Percentiles rank a stretch among this genome's conserved stretches.
These are phyloP conservation scores for Hypercompe scribonia DNA, from an alignment of 2,888 invertebrate species.

Conservation along the genomic window DNA sequence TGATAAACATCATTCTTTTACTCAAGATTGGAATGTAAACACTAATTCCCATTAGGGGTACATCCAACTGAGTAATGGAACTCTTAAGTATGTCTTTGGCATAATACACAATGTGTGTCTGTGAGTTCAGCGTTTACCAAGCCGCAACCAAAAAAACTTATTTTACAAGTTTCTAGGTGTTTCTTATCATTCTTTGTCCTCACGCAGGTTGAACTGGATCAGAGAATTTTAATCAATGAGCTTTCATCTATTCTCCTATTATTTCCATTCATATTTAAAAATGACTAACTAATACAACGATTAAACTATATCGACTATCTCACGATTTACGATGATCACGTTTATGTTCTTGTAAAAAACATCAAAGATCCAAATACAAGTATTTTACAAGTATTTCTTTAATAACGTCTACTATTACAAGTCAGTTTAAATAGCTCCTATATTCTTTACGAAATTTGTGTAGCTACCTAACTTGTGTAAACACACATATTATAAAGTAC, in stretches of 20 bases:
- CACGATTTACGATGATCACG: not conserved
- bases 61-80: conserved; percentile 42
- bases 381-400: not conserved
- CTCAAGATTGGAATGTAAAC: conserved; percentile 47
- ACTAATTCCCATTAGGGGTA: conserved; percentile 47
- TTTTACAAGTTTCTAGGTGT: not conserved
- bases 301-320: too few relatives aligned
- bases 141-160: not conserved
- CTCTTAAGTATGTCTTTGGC: conserved; percentile 36
- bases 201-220: not conserved
- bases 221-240: not conserved
- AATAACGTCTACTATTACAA: not conserved
- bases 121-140: conserved; percentile 8
- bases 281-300: too few relatives aligned
- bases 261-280: not conserved
- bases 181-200: not conserved
- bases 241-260: not conserved
- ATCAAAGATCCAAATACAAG: not conserved
- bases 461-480: not conserved
- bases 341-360: not conserved
- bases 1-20: conserved; percentile 52
- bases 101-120: conserved; percentile 21
- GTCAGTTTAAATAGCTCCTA: too few relatives aligned
- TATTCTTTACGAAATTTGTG: not conserved
- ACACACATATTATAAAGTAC: conserved; percentile 1